Conservation (phyloP, 1,140 invertebrate genomes). For the Agrypnia vestita region DNA sequence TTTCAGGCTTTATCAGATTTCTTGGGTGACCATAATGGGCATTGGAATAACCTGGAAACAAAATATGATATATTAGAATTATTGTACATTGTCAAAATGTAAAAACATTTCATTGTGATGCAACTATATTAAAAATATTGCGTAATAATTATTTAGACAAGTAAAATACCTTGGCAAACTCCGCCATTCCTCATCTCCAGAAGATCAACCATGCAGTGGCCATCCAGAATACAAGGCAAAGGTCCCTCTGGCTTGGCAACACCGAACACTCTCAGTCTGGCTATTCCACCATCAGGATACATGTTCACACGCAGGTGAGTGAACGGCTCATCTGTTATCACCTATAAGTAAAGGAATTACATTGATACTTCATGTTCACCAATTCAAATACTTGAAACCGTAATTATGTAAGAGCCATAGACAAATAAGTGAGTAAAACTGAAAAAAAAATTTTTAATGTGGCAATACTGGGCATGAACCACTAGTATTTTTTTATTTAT, state of each 20-base stretch:
- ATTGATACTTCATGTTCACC: no score
- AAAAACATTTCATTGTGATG: no score
- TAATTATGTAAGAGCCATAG: no score
- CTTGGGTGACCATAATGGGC: conserved; percentile 80
- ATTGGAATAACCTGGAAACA: conserved; percentile 73
- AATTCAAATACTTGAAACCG: no score
- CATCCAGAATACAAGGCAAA: conserved; percentile 60
- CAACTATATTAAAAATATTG: background rate
- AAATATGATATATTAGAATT: background rate
- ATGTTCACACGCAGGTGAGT: conserved; percentile 78
- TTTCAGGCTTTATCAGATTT: conserved; percentile 75
- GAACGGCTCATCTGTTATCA: conserved; percentile 69
- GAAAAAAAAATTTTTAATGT: no score
- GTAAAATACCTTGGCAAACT: conserved; percentile 68
- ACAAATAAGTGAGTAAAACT: no score
- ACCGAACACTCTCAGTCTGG: conserved; percentile 77
- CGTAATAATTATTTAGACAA: background rate
- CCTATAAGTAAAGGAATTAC: conserved; percentile 61
- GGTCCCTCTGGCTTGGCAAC: conserved; percentile 68
- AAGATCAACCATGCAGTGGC: conserved; percentile 71
- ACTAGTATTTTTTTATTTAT: no score
- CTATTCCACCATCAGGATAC: conserved; percentile 80
- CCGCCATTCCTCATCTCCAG: conserved; percentile 75
- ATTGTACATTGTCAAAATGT: background rate
- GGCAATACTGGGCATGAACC: no score